These are phyloP conservation scores for Anniella stebbinsi DNA, from an alignment of 2,797 vertebrate genomes.

Conservation along the genomic window DNA sequence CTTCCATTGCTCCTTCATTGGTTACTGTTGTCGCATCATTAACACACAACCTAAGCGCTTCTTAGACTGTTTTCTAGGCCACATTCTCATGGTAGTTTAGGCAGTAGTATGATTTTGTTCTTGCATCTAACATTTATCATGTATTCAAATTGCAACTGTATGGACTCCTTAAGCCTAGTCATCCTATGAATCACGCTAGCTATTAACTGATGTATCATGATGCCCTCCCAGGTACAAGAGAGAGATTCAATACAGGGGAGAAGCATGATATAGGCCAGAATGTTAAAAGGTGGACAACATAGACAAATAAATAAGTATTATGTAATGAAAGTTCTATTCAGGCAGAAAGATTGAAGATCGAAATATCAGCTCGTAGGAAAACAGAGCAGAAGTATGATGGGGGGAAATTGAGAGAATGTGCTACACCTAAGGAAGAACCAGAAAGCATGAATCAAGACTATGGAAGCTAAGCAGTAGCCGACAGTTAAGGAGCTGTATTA, in stretches of 20 bases:
- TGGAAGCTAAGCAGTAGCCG: background rate
- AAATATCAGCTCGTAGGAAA: background rate
- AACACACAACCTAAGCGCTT: background rate
- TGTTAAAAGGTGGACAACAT: background rate
- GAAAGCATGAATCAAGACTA: background rate
- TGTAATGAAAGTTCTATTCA: background rate
- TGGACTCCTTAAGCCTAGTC: background rate
- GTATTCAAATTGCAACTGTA: background rate
- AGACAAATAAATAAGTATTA: background rate
- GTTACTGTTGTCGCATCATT: background rate
- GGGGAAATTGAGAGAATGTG: background rate
- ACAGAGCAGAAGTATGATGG: background rate
- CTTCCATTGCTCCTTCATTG: background rate
- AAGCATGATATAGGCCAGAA: background rate
- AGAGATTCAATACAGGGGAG: background rate
- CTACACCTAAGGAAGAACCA: background rate
- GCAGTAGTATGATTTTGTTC: too few species aligned
- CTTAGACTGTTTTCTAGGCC: background rate
- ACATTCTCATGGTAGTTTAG: background rate
- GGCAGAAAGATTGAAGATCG: background rate
- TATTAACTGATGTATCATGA: background rate
- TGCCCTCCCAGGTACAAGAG: background rate
- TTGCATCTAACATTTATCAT: background rate
- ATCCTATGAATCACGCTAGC: background rate
- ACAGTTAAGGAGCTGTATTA: background rate